Base-by-base conservation (phyloP, 2,888 invertebrate species). In the Villa cingulata region DNA sequence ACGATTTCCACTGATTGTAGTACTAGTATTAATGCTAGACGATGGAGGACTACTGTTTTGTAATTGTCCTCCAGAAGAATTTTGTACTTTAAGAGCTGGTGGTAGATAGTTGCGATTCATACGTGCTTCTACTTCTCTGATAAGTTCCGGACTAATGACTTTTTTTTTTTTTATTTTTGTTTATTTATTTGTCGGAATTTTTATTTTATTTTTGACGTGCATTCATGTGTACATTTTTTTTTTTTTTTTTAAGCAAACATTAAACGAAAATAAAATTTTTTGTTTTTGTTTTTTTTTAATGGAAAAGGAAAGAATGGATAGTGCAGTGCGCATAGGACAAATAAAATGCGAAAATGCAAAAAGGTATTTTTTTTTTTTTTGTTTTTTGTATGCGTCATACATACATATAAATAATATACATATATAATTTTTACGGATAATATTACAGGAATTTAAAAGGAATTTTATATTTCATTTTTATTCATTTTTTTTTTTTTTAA, bases 101-200 rank as follows among this genome's bases (percentile, higher is more conserved):
- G 86, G 86, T 59, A 85, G 74, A 66, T 84, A 83, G 61, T 83
- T 81, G 57, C 82, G 73, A 65, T 84, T 83, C 88, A 89, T 89
- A 64, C 89, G 78, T 58, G 83, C 82, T 72, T 89, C 89, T 56
- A 89, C 88, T 66, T 89, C 89, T 78, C 85, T 82, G 58, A 87
- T 83, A 70, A 89, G 75, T 68, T 89, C 87, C 55, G 87, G 86
- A 67, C 86, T 86, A 73, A 89, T 87, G 62, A 86, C 89, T 89
- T 51, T 49, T 34, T 45, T 40, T 41, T 29, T 37, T 48, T 45
- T 36, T 3, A 36, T 36, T 9, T 32, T 12, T 32, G 29, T 32
- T 7, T 5, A 32, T 32, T 23, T 23, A 23, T 23, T 23, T 23
- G 4, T 23, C 7, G 23, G 23, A 23, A 23, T 6, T 4, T 23